Evolutionary conservation across 1,140 invertebrate genomes (phyloP).

Genomic region (Microvelia longipes): DNA sequence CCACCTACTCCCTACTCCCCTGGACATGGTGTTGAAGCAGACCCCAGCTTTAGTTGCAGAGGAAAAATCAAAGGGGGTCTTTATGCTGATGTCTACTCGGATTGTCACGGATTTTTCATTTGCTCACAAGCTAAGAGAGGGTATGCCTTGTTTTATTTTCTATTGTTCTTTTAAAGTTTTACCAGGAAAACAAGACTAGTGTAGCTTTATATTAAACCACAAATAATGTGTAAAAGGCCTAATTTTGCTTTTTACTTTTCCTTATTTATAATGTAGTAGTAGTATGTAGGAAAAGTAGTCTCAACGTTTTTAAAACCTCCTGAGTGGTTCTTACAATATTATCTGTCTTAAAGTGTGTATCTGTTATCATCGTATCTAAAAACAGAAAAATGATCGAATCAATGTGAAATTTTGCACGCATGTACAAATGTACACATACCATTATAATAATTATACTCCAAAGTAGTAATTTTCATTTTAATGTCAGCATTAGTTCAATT

Average conservation of each 20-base stretch:
- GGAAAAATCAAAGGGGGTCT: slow-evolving; percentile 41
- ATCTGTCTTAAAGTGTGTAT: too few species aligned
- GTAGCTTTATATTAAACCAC: background rate
- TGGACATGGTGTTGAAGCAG: slow-evolving; percentile 23
- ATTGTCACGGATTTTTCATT: slow-evolving; percentile 36
- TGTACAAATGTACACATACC: too few species aligned
- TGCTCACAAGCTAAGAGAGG: slow-evolving; percentile 21
- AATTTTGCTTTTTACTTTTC: background rate
- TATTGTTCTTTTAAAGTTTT: background rate
- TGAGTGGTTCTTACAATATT: too few species aligned
- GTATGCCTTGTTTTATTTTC: background rate
- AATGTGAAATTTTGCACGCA: too few species aligned
- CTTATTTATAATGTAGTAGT: background rate
- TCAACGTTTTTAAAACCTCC: too few species aligned
- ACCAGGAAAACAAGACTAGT: background rate
- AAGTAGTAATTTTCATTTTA: too few species aligned
- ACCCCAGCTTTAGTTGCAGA: slow-evolving; percentile 41
- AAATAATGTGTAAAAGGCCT: background rate
- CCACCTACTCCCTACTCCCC: background rate
- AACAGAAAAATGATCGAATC: too few species aligned
- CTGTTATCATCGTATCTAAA: too few species aligned
- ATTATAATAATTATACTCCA: too few species aligned
- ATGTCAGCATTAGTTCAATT: too few species aligned
- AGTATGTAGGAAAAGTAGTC: background rate
- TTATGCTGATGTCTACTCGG: slow-evolving; percentile 40